Evolutionary conservation across 1,140 invertebrate genomes (phyloP).

Genomic region (Diplogasteroides magnus): DNA sequence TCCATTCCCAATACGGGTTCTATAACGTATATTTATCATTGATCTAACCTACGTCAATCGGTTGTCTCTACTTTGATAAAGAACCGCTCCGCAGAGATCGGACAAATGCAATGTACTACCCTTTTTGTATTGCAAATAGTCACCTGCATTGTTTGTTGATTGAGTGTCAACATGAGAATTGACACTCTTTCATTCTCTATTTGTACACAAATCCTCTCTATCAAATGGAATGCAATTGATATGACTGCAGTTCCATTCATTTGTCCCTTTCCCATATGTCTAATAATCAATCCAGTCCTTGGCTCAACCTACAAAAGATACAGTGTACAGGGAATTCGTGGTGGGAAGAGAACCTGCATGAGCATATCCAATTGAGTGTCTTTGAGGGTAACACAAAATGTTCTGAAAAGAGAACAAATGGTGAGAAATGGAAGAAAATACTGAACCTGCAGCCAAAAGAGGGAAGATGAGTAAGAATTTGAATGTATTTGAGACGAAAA

Average conservation of each 20-base stretch:
- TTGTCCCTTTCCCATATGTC: conserved; percentile 22
- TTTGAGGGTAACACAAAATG: conserved; percentile 37
- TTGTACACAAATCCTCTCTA: conserved; percentile 26
- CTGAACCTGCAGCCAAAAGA: conserved; percentile 26
- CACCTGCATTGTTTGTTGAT: too few relatives aligned
- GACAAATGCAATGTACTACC: too few relatives aligned
- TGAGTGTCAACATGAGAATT: too few relatives aligned
- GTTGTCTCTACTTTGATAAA: too few relatives aligned
- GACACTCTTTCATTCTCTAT: too few relatives aligned
- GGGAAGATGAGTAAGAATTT: conserved; percentile 32
- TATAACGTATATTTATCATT: too few relatives aligned
- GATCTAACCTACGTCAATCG: too few relatives aligned
- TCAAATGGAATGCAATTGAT: conserved; percentile 32
- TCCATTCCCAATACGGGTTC: too few relatives aligned
- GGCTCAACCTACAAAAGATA: conserved; percentile 25
- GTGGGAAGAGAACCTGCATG: conserved; percentile 22
- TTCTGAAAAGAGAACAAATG: conserved; percentile 3
- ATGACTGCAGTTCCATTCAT: conserved; percentile 19
- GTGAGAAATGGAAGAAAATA: neutral
- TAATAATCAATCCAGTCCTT: conserved; percentile 24
- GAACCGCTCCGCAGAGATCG: too few relatives aligned
- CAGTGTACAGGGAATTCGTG: neutral
- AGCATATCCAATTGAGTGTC: conserved; percentile 34
- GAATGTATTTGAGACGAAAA: conserved; percentile 35
- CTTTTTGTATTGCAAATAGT: too few relatives aligned